Conservation (phyloP, 1,140 invertebrate species). For the Saxidomus purpurata region DNA sequence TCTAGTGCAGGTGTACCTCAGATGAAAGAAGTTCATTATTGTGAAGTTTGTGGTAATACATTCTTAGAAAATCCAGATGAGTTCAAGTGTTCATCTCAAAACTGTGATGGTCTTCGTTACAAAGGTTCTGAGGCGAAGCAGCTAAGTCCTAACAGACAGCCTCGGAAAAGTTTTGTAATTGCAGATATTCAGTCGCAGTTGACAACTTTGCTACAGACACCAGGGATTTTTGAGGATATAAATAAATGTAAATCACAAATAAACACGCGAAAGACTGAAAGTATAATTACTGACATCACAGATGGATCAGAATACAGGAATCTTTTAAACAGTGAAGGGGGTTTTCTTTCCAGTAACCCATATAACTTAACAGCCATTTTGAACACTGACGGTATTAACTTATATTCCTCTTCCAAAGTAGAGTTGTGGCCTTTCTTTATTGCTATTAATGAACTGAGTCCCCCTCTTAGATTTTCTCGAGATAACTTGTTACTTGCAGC, state of each 20-base stretch:
- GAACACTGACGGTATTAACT: too few species aligned
- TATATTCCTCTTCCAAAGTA: too few species aligned
- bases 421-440: too few species aligned
- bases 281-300: slow-evolving; percentile 48
- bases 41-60: too few species aligned
- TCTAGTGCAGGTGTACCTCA: slow-evolving; percentile 29
- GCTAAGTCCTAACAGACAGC: slow-evolving; percentile 27
- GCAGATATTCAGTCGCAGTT: slow-evolving; percentile 49
- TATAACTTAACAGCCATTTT: slow-evolving; percentile 42
- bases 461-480: too few species aligned
- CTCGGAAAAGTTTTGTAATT: slow-evolving; percentile 36
- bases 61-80: slow-evolving; percentile 31
- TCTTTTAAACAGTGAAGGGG: slow-evolving; percentile 30
- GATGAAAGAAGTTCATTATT: slow-evolving; percentile 56
- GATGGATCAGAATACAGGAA: slow-evolving; percentile 42
- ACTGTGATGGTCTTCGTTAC: slow-evolving; percentile 51
- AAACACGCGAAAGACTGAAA: slow-evolving; percentile 43
- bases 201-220: slow-evolving; percentile 25
- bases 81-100: slow-evolving; percentile 29
- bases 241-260: slow-evolving; percentile 38
- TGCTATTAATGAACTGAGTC: slow-evolving; percentile 63
- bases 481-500: slow-evolving; percentile 30
- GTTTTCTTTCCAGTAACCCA: slow-evolving; percentile 34
- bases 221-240: slow-evolving; percentile 31
- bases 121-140: slow-evolving; percentile 42